phyloP scores from a whole-genome alignment of 1,140 invertebrate species.

The Drosophila paulistorum region DNA sequence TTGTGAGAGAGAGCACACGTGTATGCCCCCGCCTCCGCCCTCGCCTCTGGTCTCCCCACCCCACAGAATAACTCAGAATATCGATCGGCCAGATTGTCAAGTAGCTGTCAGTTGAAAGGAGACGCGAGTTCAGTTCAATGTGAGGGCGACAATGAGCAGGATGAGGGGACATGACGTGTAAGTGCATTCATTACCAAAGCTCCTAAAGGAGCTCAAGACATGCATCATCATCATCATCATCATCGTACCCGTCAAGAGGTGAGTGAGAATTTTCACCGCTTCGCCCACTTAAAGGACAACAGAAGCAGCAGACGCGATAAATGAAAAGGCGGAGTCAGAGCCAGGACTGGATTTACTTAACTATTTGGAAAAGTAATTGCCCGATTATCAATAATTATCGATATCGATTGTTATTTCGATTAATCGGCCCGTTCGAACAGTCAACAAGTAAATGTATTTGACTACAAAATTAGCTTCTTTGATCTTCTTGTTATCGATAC shows the following conservation, averaged over 20 bases:
- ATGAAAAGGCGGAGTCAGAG: not conserved
- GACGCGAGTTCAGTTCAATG: not conserved
- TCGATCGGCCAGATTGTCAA: constrained; percentile 9
- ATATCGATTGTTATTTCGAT: no score
- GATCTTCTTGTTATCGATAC: no score
- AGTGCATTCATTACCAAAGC: constrained; percentile 8
- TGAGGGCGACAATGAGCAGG: not conserved
- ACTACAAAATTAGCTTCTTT: no score
- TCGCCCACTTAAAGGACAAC: not conserved
- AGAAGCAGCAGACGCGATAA: not conserved
- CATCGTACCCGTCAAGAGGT: not conserved
- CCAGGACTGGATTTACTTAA: no score
- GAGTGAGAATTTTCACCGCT: constrained; percentile 4
- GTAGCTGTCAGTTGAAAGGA: not conserved
- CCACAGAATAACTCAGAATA: not conserved
- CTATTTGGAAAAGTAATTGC: no score
- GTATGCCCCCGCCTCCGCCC: not conserved
- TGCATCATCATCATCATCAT: constrained; percentile 1
- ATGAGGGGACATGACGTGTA: not conserved
- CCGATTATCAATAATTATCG: no score
- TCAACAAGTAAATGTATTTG: no score
- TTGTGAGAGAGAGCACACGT: not conserved
- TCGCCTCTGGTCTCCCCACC: no score
- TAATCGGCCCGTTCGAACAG: no score
- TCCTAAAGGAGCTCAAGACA: constrained; percentile 7